Evolutionary conservation across 2,888 invertebrate species (phyloP).

Genomic region (Conus canariensis): DNA sequence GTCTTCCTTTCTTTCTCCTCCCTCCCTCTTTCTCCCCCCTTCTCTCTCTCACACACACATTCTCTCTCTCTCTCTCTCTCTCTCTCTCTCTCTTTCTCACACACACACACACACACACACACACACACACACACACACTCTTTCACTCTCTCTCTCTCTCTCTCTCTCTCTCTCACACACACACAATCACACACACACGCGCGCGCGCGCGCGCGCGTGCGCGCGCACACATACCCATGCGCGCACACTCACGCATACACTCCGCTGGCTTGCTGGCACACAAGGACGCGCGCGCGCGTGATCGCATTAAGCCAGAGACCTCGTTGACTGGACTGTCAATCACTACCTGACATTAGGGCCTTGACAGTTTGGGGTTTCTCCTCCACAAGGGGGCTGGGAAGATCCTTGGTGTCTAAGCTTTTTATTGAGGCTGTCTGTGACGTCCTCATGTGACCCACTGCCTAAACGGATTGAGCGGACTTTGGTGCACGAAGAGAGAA

Average conservation of each 20-base stretch:
- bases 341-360: too few relatives aligned
- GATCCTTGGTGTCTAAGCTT: too few relatives aligned
- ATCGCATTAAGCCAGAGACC: too few relatives aligned
- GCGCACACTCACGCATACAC: constrained; percentile 25
- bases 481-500: too few relatives aligned
- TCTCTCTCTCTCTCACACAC: constrained; percentile 1
- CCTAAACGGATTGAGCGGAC: too few relatives aligned
- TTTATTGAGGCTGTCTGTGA: too few relatives aligned
- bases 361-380: too few relatives aligned
- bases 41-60: neutral
- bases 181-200: neutral
- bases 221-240: constrained; percentile 30
- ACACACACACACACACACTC: constrained; percentile 17
- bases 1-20: neutral
- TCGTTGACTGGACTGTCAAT: too few relatives aligned
- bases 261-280: too few relatives aligned
- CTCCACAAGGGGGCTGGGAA: too few relatives aligned
- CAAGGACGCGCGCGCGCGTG: too few relatives aligned
- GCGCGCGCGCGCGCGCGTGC: neutral
- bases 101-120: neutral
- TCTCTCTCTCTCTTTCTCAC: constrained; percentile 1
- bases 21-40: neutral
- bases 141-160: neutral
- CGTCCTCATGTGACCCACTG: too few relatives aligned
- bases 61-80: neutral